Percentiles rank a stretch among this genome's conserved stretches.
Evolutionary conservation across 2,888 invertebrate species (phyloP).

Genomic region (Microctonus aethiopoides): DNA sequence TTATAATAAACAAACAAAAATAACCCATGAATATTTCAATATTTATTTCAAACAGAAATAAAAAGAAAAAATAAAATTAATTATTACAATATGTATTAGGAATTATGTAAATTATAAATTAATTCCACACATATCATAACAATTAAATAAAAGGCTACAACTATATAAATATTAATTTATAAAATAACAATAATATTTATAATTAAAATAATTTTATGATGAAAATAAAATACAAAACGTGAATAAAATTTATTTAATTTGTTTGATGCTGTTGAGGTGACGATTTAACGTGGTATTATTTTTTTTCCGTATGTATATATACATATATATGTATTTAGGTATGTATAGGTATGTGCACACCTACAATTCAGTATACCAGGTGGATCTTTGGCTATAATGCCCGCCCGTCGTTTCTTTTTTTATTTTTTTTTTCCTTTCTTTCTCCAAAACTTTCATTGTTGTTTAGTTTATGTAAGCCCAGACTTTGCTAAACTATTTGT

Average conservation of each 20-base stretch:
- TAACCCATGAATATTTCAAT: no score
- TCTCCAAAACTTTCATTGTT: conserved; percentile 52
- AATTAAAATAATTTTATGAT: no score
- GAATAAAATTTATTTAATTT: not conserved
- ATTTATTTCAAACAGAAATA: no score
- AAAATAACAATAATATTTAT: no score
- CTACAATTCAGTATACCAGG: conserved; percentile 38
- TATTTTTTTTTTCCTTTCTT: conserved; percentile 24
- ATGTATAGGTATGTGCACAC: not conserved
- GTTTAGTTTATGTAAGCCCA: conserved; percentile 55
- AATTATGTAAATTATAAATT: no score
- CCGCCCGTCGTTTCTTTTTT: conserved; percentile 51
- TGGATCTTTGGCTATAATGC: conserved; percentile 37
- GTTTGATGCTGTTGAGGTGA: not conserved
- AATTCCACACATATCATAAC: no score
- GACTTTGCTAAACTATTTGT: conserved; percentile 58
- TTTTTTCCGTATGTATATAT: not conserved
- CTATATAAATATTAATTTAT: no score
- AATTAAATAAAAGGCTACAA: no score
- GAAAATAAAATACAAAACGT: no score
- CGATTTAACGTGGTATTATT: not conserved
- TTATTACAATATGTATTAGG: no score
- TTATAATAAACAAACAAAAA: no score
- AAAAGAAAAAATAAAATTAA: no score
- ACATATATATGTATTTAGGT: not conserved